These are phyloP conservation scores for Amphiura filiformis DNA, from an alignment of 35 echinoderm and acorn worm genomes.

Conservation along the genomic window DNA sequence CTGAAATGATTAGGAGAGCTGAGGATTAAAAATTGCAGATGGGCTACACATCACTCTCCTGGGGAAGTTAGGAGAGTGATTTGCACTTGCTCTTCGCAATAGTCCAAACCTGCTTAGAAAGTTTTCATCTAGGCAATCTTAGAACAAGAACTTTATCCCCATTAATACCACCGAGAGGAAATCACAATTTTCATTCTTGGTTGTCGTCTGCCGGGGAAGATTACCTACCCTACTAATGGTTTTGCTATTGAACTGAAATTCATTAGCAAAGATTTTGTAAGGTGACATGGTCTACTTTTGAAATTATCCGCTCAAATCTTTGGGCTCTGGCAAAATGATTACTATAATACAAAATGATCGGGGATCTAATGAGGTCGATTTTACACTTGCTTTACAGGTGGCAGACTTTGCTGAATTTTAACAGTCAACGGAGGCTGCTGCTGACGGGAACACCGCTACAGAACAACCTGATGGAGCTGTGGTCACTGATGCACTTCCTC, in stretches of 20 bases:
- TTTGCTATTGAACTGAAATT: no score
- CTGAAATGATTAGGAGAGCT: no score
- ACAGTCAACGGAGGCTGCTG: slow-evolving; percentile 90
- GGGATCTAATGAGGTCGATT: not conserved
- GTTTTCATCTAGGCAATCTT: not conserved
- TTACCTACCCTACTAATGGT: not conserved
- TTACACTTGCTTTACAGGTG: slow-evolving; percentile 41
- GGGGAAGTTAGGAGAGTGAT: no score
- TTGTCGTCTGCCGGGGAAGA: not conserved
- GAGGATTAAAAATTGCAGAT: no score
- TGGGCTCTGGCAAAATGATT: no score
- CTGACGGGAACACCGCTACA: slow-evolving; percentile 96
- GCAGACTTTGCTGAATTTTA: slow-evolving; percentile 98
- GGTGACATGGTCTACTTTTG: no score
- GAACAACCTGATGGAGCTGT: slow-evolving; percentile 98
- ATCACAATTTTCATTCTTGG: not conserved
- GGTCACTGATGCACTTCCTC: slow-evolving; percentile 99
- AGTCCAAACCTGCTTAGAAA: no score
- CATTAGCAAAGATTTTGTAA: no score
- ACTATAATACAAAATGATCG: no score
- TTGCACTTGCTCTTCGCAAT: no score
- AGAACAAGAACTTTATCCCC: not conserved
- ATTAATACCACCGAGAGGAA: not conserved
- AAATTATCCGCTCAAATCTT: no score
- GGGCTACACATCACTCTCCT: no score